Evolutionary conservation across 1,140 invertebrate genomes (phyloP), one percentile per base, ranked within the genome.

Genomic region (Callitettix versicolor): DNA sequence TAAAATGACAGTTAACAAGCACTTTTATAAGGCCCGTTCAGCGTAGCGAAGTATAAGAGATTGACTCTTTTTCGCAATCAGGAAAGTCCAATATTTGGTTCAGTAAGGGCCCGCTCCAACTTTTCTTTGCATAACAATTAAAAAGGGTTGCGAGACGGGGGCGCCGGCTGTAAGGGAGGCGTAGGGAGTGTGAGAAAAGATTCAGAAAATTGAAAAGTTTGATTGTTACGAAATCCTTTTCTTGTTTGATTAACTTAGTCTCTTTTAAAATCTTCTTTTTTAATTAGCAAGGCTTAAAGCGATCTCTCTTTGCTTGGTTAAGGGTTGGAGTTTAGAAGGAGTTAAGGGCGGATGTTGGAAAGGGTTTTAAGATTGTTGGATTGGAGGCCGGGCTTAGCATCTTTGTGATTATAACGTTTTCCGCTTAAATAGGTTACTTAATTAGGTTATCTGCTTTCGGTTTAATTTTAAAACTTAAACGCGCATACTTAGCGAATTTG

Each of bases 191-290:
- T 30, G 26, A 9, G 26, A 49, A 49, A 49, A 49, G 24, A 49
- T 49, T 26, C 5, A 15, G 47, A 33, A 49, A 49, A 49, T 49
- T 49, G 47, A 49, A 49, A 49, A 49, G 47, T 49, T 49, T 49
- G 21, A 49, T 26, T 26, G 21, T n/a, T 22, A 41, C n/a, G 42
- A 18, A 53, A 40, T 40, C 51, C 47, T 43, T 43, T 30, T 30
- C 26, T 30, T 40, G 41, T 53, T 53, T 43, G 21, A 43, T 53
- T 53, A 53, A 53, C 41, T 42, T 53, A 24, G n/a, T 49, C 11
- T 46, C 46, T 14, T 20, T 26, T 15, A 30, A 15, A 15, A 30
- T 49, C 6, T 26, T 15, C 15, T 24, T 49, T 40, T 40, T 40
- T 40, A 40, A 40, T 40, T 40, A 30, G 26, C 26, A 30, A 30